Conservation (phyloP, 2,888 invertebrate species). For the Quadriops clusia region DNA sequence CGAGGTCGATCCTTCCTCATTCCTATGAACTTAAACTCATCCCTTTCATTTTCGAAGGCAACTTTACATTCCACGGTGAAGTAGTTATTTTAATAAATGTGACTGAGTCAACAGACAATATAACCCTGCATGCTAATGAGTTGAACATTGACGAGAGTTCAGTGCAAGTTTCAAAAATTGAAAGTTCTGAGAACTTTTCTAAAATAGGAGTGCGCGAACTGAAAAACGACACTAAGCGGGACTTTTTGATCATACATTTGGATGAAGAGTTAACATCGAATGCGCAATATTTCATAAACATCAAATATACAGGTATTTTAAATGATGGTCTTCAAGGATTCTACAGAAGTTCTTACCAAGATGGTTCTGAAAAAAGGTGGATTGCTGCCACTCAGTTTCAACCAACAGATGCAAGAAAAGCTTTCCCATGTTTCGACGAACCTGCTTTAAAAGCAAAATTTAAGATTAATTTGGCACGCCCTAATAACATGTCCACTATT, state of each 20-base stretch:
- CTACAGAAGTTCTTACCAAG: conserved; percentile 64
- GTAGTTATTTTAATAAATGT: conserved; percentile 52
- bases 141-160: conserved; percentile 43
- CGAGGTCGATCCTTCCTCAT: conserved; percentile 53
- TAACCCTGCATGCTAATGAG: conserved; percentile 65
- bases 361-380: conserved; percentile 44
- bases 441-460: conserved; percentile 73
- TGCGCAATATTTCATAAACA: conserved; percentile 51
- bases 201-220: conserved; percentile 16
- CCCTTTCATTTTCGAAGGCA: conserved; percentile 60
- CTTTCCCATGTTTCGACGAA: conserved; percentile 83
- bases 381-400: conserved; percentile 74
- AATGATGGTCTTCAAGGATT: conserved; percentile 70
- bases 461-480: conserved; percentile 62
- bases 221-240: conserved; percentile 46
- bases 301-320: conserved; percentile 59
- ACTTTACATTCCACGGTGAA: conserved; percentile 69
- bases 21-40: conserved; percentile 58
- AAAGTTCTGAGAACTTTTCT: conserved; percentile 6
- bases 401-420: conserved; percentile 67
- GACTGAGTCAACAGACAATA: conserved; percentile 47
- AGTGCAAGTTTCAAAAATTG: conserved; percentile 12
- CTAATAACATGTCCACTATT: conserved; percentile 57
- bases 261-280: conserved; percentile 45
- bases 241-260: conserved; percentile 59